Evolutionary conservation across 2,888 invertebrate genomes (phyloP), one percentile per base, ranked within the genome.

Genomic region (Polyploca ridens): DNA sequence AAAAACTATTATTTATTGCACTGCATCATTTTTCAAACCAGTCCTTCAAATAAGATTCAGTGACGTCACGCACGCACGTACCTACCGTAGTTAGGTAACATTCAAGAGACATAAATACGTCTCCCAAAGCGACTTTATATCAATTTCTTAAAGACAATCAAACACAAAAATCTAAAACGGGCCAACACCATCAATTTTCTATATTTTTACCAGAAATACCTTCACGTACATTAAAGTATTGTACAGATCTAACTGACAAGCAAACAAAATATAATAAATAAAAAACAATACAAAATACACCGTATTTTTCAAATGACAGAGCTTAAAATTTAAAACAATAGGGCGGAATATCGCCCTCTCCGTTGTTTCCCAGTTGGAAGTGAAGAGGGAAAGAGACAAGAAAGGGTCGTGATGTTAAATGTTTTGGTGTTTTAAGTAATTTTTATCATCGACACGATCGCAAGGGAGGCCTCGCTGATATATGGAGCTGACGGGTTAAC

Each of bases 371-470:
- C 8, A 44, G 46, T 62, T 63, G 62, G 69, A 10, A 44, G 62
- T 62, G 63, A 62, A 59, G 88, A 66, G 79, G 49, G 84, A 90
- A 68, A 76, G 83, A 76, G 90, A 91, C 63, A 72, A 79, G 54
- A 63, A 67, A 78, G 75, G 82, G 85, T 83, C 85, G 76, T 71
- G 71, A 83, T 86, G 91, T 90, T 91, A 91, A 92, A 93, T 91
- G 91, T 88, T 89, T 27, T 90, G 90, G 91, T 91, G 92, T 91
- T 93, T 91, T 93, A 93, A 93, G 93, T 93, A 93, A 92, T 93
- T 92, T 92, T 93, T 93, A 93, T 94, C 94, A 85, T 89, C 86
- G 90, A 91, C 93, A 93, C 93, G 87, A 93, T 93, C 93, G 78
- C 87, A 74, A 85, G 90, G 91, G 90, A 88, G 90, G 85, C 84